A percentile compares a stretch with the other conserved stretches of the same genome.
These are phyloP conservation scores for Dermatemys mawii DNA, from an alignment of 2,113 vertebrate genomes.

Conservation along the genomic window DNA sequence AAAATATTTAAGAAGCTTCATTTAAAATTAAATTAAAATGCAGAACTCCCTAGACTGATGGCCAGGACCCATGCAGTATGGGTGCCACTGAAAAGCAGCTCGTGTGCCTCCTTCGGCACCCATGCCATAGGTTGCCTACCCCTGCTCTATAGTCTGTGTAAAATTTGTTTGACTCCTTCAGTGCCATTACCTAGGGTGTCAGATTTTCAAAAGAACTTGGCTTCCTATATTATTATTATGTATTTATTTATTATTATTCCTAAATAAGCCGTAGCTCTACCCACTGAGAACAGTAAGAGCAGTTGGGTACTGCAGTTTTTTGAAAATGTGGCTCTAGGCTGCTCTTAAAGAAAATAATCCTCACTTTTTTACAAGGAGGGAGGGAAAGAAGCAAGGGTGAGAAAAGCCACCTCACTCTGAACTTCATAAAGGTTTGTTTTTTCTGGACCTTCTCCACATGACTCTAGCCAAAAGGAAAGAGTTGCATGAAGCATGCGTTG, in stretches of 20 bases:
- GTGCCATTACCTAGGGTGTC: neutral
- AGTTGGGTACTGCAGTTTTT: neutral
- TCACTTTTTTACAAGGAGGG: neutral
- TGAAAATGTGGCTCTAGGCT: neutral
- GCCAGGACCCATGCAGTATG: too few relatives aligned
- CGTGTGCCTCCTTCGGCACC: too few relatives aligned
- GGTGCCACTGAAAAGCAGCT: too few relatives aligned
- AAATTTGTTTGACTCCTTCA: neutral
- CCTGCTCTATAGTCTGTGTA: constrained; percentile 32
- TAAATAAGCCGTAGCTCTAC: accelerated
- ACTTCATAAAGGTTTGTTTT: neutral
- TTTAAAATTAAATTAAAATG: too few relatives aligned
- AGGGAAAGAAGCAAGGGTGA: neutral
- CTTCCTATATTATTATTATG: neutral
- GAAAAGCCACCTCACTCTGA: neutral
- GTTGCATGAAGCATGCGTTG: neutral
- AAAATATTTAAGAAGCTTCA: too few relatives aligned
- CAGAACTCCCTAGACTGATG: too few relatives aligned
- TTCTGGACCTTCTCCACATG: neutral
- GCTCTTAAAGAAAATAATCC: constrained; percentile 48
- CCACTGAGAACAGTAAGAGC: neutral
- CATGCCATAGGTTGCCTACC: too few relatives aligned
- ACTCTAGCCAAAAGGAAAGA: neutral
- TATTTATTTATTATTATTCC: neutral
- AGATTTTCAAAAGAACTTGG: neutral